Evolutionary conservation across 1,140 invertebrate species (phyloP).

Genomic region (Neotoxoptera formosana): DNA sequence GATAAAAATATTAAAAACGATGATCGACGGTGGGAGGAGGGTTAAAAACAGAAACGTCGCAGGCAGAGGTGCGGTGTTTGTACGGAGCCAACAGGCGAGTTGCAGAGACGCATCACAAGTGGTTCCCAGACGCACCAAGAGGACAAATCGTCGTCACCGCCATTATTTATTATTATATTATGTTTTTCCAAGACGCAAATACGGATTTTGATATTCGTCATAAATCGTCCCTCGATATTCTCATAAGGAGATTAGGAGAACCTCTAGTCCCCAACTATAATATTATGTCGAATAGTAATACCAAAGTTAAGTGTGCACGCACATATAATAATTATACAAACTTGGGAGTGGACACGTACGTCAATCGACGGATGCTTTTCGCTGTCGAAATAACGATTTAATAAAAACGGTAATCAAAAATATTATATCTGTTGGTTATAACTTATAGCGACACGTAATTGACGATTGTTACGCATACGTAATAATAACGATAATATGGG

Average conservation of each 20-base stretch:
- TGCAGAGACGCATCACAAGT: slow-evolving; percentile 28
- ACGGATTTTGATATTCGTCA: not conserved
- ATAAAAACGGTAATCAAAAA: not conserved
- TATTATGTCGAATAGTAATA: not conserved
- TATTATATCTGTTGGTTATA: not conserved
- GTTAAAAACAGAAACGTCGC: not conserved
- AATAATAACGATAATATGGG: not conserved
- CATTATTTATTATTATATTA: not conserved
- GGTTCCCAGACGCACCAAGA: slow-evolving; percentile 11
- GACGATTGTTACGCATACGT: not conserved
- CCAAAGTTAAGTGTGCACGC: not conserved
- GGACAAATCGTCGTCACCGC: not conserved
- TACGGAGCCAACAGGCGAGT: not conserved
- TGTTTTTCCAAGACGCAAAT: not conserved
- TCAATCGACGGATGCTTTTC: not conserved
- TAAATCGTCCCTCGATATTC: not conserved
- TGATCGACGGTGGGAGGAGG: not conserved
- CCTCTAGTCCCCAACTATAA: not conserved
- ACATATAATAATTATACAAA: not conserved
- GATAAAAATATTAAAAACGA: slow-evolving; percentile 25
- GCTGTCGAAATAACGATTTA: not conserved
- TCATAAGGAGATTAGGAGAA: not conserved
- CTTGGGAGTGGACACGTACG: too few species aligned
- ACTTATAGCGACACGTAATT: not conserved
- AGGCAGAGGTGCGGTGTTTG: slow-evolving; percentile 27